These are phyloP conservation scores for Gastrophryne carolinensis DNA, from an alignment of 2,797 vertebrate genomes.

Conservation along the genomic window DNA sequence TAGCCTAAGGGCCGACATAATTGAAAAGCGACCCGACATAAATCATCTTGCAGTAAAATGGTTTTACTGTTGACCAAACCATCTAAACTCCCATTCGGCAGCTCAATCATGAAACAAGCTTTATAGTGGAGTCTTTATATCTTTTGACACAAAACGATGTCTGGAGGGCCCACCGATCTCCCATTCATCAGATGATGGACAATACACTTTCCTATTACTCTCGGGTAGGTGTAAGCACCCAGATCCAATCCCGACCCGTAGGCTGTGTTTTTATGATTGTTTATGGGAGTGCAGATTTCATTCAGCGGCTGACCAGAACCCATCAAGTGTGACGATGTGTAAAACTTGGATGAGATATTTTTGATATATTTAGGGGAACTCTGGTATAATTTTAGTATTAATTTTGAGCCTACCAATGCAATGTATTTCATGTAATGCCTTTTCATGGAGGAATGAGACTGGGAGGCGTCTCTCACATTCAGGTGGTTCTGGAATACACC, in stretches of 20 bases:
- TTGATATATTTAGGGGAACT: no score
- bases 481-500: no score
- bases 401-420: no score
- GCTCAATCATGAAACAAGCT: neutral
- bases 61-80: neutral
- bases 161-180: constrained; percentile 15
- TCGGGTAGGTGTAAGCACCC: constrained; percentile 14
- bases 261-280: constrained; percentile 42
- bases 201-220: constrained; percentile 17
- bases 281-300: neutral
- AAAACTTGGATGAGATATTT: neutral
- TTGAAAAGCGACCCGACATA: no score
- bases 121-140: constrained; percentile 24
- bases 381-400: no score
- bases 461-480: no score
- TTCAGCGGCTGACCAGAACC: neutral
- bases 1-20: no score
- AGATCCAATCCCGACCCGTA: constrained; percentile 21
- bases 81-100: neutral
- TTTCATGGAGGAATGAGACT: no score
- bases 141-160: constrained; percentile 4
- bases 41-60: neutral
- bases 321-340: neutral
- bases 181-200: neutral
- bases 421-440: no score